Conservation (phyloP, 2,797 vertebrate genomes). For the Chrysolophus pictus region DNA sequence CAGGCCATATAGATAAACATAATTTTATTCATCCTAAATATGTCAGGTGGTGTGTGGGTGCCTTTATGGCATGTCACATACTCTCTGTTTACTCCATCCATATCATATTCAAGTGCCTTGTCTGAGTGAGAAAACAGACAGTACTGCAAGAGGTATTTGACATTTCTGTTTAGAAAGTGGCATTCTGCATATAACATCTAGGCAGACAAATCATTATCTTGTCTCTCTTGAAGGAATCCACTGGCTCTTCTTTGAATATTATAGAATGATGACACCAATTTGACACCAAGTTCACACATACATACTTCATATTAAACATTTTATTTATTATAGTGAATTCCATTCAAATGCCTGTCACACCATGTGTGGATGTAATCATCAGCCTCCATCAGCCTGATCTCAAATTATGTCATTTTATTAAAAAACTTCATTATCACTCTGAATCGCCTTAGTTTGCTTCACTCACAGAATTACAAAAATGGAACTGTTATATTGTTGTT, state of each 20-base stretch:
- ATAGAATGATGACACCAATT: not conserved
- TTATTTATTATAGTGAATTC: not conserved
- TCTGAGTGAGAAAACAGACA: not conserved
- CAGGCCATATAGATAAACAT: not conserved
- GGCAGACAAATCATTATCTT: not conserved
- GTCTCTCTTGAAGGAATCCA: not conserved
- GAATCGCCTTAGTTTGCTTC: not conserved
- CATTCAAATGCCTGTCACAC: not conserved
- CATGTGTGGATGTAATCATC: not conserved
- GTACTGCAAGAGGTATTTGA: not conserved
- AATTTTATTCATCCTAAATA: not conserved
- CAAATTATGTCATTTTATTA: not conserved
- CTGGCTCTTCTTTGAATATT: not conserved
- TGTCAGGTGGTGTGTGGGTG: fast-evolving
- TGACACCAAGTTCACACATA: not conserved
- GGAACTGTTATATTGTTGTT: not conserved
- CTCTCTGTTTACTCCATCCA: not conserved
- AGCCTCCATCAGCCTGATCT: not conserved
- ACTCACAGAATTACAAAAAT: not conserved
- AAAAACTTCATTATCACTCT: not conserved
- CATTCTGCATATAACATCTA: not conserved
- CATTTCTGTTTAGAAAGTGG: not conserved
- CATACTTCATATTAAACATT: not conserved
- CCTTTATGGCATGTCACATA: not conserved
- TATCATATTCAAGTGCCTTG: not conserved